Percentiles rank a stretch among this genome's conserved stretches.
Evolutionary conservation across 2,113 vertebrate genomes (phyloP).

Genomic region (Rhinopomastus cyanomelas): DNA sequence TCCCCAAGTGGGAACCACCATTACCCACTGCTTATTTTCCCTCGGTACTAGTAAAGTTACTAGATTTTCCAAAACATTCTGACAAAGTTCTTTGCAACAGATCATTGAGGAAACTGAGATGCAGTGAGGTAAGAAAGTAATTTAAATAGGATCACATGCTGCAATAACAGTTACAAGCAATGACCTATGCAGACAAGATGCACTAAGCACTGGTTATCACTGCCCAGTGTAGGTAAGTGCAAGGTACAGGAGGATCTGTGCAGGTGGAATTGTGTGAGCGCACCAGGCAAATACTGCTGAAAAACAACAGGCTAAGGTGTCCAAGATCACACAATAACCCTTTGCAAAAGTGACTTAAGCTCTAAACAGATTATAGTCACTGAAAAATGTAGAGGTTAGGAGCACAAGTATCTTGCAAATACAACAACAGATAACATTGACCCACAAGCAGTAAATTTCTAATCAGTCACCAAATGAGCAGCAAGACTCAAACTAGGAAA

Average conservation of each 20-base stretch:
- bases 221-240: background rate
- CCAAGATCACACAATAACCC: background rate
- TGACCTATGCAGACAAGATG: background rate
- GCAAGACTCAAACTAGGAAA: background rate
- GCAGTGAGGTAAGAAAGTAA: background rate
- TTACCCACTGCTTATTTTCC: background rate
- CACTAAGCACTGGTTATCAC: background rate
- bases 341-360: background rate
- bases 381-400: background rate
- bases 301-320: background rate
- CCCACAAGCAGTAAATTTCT: background rate
- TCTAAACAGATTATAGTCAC: background rate
- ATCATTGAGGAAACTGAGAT: background rate
- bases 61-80: background rate
- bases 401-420: background rate
- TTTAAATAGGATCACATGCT: background rate
- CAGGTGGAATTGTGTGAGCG: background rate
- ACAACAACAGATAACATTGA: background rate
- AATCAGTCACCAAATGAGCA: background rate
- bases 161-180: background rate
- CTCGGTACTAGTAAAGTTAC: background rate
- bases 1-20: background rate
- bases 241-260: background rate
- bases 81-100: background rate
- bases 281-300: background rate